Percentiles rank a stretch among this genome's conserved stretches.
Conservation (phyloP, 92 coral and sea anemone species). For the Porites divaricata region DNA sequence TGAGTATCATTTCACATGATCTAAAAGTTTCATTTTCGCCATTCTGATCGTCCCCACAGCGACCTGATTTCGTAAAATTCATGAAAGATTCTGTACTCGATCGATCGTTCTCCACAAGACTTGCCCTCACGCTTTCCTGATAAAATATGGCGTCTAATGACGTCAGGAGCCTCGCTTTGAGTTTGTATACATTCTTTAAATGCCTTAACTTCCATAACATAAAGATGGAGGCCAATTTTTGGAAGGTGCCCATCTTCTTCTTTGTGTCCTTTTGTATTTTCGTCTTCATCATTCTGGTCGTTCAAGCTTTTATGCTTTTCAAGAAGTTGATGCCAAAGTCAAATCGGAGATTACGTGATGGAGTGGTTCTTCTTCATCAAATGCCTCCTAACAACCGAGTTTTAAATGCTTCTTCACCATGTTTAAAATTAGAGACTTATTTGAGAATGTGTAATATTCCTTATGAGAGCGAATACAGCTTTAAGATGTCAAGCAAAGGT, state of each 20-base stretch:
- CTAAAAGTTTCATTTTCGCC: constrained; percentile 77
- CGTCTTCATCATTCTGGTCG: constrained; percentile 12
- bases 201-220: neutral
- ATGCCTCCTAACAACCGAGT: constrained; percentile 56
- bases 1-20: constrained; percentile 50
- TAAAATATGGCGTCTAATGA: constrained; percentile 68
- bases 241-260: neutral
- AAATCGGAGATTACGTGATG: constrained; percentile 10
- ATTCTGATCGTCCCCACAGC: constrained; percentile 57
- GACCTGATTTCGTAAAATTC: constrained; percentile 42
- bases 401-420: constrained; percentile 63
- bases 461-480: constrained; percentile 57
- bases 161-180: constrained; percentile 37
- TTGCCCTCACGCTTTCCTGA: neutral
- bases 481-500: constrained; percentile 56
- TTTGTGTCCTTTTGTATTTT: neutral
- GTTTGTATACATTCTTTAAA: neutral
- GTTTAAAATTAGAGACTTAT: constrained; percentile 61
- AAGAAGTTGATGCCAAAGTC: constrained; percentile 3
- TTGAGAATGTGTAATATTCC: constrained; percentile 63
- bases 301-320: constrained; percentile 11
- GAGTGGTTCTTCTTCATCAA: constrained; percentile 65
- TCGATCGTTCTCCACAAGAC: neutral
- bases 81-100: no score
- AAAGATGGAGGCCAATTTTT: neutral